Evolutionary conservation across 2,888 invertebrate species (phyloP).

Genomic region (Morinoia aosen): DNA sequence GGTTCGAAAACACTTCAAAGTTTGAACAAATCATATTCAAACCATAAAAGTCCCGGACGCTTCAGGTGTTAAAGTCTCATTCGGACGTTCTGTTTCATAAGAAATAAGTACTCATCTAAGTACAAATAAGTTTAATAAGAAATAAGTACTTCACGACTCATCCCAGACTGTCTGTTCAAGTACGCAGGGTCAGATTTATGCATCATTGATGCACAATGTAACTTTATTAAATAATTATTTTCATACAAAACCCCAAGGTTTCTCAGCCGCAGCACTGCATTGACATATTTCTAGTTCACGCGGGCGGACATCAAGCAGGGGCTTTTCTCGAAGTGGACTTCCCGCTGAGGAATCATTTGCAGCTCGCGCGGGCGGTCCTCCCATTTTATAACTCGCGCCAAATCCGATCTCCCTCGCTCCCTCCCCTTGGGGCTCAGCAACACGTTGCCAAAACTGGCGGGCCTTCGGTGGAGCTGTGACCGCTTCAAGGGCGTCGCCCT

Average conservation of each 20-base stretch:
- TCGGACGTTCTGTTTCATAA: not conserved
- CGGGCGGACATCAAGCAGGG: not conserved
- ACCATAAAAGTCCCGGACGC: not conserved
- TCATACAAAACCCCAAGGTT: not conserved
- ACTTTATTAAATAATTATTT: not conserved
- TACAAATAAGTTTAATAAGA: not conserved
- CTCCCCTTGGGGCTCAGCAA: not conserved
- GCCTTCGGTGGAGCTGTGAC: not conserved
- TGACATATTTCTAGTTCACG: not conserved
- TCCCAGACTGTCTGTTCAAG: not conserved
- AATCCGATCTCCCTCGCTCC: not conserved
- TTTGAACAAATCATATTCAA: not conserved
- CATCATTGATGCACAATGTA: not conserved
- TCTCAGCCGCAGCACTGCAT: not conserved
- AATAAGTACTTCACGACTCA: no score
- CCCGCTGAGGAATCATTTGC: not conserved
- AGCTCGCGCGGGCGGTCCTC: not conserved
- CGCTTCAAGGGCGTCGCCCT: slow-evolving; percentile 40
- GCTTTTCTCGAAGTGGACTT: not conserved
- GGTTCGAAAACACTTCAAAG: not conserved
- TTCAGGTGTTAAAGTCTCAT: not conserved
- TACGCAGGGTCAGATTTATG: not conserved
- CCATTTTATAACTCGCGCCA: not conserved
- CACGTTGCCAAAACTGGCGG: slow-evolving; percentile 24
- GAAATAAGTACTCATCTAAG: no score